phyloP scores from a whole-genome alignment of 2,797 vertebrate genomes.

The Acanthis flammea region DNA sequence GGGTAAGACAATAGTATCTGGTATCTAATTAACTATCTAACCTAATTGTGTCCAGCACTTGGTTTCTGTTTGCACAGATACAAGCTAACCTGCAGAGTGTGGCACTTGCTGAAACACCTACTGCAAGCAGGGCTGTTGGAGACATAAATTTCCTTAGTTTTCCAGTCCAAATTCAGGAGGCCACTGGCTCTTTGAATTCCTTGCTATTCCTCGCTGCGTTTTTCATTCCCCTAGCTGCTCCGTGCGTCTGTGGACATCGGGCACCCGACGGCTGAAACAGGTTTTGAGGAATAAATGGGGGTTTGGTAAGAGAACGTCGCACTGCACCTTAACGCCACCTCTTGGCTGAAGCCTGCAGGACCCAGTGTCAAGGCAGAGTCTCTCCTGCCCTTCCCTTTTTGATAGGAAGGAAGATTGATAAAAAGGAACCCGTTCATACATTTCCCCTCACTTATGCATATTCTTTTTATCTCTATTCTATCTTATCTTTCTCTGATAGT shows the following conservation, averaged over 20 bases:
- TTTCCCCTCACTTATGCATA: not conserved
- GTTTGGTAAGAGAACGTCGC: not conserved
- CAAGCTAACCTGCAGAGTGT: not conserved
- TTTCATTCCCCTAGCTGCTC: not conserved
- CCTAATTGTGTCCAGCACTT: not conserved
- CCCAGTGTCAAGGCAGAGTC: not conserved
- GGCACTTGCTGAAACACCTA: not conserved
- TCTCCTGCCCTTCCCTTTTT: not conserved
- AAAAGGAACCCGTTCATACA: not conserved
- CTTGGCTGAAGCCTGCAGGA: slow-evolving; percentile 47
- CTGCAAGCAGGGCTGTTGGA: not conserved
- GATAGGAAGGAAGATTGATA: not conserved
- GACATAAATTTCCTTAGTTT: not conserved
- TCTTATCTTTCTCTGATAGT: not conserved
- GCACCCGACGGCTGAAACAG: not conserved
- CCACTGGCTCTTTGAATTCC: not conserved
- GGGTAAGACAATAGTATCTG: not conserved
- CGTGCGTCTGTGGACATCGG: not conserved
- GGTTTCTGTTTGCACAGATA: not conserved
- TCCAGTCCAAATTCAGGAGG: not conserved
- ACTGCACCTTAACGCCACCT: slow-evolving; percentile 67
- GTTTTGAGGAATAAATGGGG: not conserved
- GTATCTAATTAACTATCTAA: not conserved
- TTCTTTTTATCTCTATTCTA: not conserved
- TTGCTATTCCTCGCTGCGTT: not conserved